Evolutionary conservation across 2,888 invertebrate genomes (phyloP).

Genomic region (Melanostoma scalare): DNA sequence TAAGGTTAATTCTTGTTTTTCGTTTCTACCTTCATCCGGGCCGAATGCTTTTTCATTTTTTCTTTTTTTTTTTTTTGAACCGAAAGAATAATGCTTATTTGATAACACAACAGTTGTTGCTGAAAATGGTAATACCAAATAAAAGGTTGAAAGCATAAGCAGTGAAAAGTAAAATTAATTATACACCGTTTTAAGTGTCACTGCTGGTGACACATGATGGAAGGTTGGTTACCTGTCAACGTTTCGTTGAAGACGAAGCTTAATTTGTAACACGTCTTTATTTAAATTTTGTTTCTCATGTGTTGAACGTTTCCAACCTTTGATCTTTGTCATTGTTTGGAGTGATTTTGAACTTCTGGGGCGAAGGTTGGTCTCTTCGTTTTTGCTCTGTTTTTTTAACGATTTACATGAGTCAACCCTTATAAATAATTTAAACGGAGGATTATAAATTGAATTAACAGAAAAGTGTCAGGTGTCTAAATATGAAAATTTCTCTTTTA

Average conservation of each 20-base stretch:
- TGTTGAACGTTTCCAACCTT: constrained; percentile 14
- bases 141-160: constrained; percentile 9
- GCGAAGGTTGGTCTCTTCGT: background rate
- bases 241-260: constrained; percentile 6
- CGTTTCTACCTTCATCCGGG: background rate
- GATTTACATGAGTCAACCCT: constrained; percentile 2
- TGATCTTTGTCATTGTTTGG: constrained; percentile 14
- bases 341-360: constrained; percentile 21
- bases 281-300: background rate
- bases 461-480: constrained; percentile 26
- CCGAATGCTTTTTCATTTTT: background rate
- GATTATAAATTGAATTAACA: constrained; percentile 31
- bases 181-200: constrained; percentile 36
- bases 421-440: constrained; percentile 25
- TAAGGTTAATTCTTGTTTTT: background rate
- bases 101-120: background rate
- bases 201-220: constrained; percentile 24
- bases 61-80: background rate
- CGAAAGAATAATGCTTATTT: background rate
- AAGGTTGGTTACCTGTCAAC: constrained; percentile 32
- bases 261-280: constrained; percentile 7
- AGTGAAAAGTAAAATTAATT: constrained; percentile 32
- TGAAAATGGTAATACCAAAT: background rate
- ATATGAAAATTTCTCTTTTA: background rate
- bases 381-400: background rate